Evolutionary conservation across 2,797 vertebrate genomes (phyloP).

Genomic region (Brachymystax lenok): DNA sequence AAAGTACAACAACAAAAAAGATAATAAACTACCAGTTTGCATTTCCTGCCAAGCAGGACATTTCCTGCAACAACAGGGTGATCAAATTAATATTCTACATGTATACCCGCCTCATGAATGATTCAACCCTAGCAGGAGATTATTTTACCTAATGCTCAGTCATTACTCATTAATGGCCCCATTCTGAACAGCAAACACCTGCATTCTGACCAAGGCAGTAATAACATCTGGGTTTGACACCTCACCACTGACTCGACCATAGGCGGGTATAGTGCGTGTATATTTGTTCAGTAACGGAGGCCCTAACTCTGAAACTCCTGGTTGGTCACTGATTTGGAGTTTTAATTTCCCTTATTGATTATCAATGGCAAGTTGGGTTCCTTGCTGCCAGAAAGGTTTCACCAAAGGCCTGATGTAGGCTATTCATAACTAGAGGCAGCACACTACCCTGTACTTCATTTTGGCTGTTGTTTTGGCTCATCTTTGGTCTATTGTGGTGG

Average conservation of each 20-base stretch:
- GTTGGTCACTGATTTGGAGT: not conserved
- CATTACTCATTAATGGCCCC: not conserved
- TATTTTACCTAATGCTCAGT: not conserved
- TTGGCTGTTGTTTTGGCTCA: conserved; percentile 6
- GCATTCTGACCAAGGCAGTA: not conserved
- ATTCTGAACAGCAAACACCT: not conserved
- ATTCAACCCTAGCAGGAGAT: not conserved
- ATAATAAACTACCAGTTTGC: too few species aligned
- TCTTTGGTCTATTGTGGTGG: conserved; percentile 14
- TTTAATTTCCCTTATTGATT: not conserved
- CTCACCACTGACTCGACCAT: not conserved
- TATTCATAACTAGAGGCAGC: too few species aligned
- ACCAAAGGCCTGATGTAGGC: too few species aligned
- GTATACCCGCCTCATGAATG: not conserved
- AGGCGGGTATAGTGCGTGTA: not conserved
- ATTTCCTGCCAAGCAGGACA: too few species aligned
- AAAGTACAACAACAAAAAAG: too few species aligned
- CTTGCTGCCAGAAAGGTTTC: too few species aligned
- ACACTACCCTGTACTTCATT: not conserved
- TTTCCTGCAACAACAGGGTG: too few species aligned
- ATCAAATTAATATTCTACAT: not conserved
- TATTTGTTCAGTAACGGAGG: not conserved
- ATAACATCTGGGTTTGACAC: not conserved
- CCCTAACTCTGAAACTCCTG: not conserved
- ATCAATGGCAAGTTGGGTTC: too few species aligned